Base-by-base conservation (phyloP, 2,888 invertebrate species). In the Drosophila neonasuta region DNA sequence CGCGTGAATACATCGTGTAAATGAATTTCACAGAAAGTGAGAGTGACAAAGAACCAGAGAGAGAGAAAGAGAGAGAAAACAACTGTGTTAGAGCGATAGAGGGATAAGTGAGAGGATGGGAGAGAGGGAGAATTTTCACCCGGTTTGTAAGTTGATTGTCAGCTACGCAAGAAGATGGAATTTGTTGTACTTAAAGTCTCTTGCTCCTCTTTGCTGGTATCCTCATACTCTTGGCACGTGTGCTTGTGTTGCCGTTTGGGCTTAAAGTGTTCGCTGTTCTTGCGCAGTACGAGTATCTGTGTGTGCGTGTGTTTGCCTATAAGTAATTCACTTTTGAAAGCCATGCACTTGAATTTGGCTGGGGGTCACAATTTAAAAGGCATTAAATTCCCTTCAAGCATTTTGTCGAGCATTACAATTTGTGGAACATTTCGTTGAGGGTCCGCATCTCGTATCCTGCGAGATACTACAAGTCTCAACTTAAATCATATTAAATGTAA, bases 211-310 rank as follows among this genome's bases (percentile, higher is more conserved):
- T 34, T 51, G 50, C 32, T 68, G 50, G 15, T 44, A 68, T 56
- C 49, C 29, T 58, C 29, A 39, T 49, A 50, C 36, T 69, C 45
- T 55, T 56, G 71, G 65, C 68, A 79, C 69, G 74, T 77, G 64
- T 74, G 71, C 68, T 77, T 76, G 68, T 60, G 49, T 74, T 74
- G 61, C 45, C 52, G 44, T 52, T 70, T 50, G 69, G 60, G 71
- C 74, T 71, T 68, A 69, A 68, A 54, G 45, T 61, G 29, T 57
- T 39, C 36, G 11, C n/a, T 56, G 24, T 39, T 41, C 51, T 39
- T 54, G 7, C 30, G 10, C 8, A 20, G 20, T 4, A 20, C 20
- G 20, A 20, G 20, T 20, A 20, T 20, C 20, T 15, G 24, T 34
- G 17, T 34, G 24, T 48, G 34, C 17, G 24, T 55, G 24, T 57